These are phyloP conservation scores for Agrilus planipennis DNA, from an alignment of 1,140 invertebrate species.

Conservation along the genomic window DNA sequence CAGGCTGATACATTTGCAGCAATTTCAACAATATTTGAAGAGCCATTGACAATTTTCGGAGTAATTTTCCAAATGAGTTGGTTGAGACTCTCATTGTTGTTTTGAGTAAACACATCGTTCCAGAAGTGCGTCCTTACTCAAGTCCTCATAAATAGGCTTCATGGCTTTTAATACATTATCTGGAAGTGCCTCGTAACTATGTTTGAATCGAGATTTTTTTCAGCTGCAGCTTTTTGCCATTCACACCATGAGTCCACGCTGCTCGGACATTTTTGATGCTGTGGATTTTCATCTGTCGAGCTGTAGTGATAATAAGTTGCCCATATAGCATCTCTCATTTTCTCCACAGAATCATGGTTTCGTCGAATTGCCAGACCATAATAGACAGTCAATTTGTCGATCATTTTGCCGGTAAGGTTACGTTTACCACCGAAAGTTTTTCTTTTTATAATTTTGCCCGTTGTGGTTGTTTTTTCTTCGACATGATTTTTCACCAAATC, in stretches of 20 bases:
- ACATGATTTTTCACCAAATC: slow-evolving; percentile 13
- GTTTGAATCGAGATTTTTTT: slow-evolving; percentile 12
- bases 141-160: slow-evolving; percentile 16
- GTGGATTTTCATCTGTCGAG: slow-evolving; percentile 6
- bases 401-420: slow-evolving; percentile 2
- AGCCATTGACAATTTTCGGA: slow-evolving; percentile 14
- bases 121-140: slow-evolving; percentile 13
- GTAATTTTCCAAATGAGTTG: slow-evolving; percentile 14
- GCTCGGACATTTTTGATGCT: slow-evolving; percentile 16
- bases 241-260: slow-evolving; percentile 25
- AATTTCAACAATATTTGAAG: slow-evolving; percentile 14
- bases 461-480: too few species aligned
- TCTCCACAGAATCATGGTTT: slow-evolving; percentile 15
- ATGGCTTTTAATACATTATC: slow-evolving; percentile 13
- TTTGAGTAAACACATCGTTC: slow-evolving; percentile 12
- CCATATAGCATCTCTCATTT: slow-evolving; percentile 22
- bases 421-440: too few species aligned
- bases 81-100: too few species aligned
- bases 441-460: too few species aligned
- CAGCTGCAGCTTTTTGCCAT: slow-evolving; percentile 20
- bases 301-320: slow-evolving; percentile 15
- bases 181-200: slow-evolving; percentile 10
- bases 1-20: slow-evolving; percentile 8
- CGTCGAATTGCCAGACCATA: too few species aligned
- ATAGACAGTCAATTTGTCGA: slow-evolving; percentile 12